Evolutionary conservation across 2,113 vertebrate species (phyloP), one percentile per base, ranked within the genome.

Genomic region (Corythoichthys intestinalis): DNA sequence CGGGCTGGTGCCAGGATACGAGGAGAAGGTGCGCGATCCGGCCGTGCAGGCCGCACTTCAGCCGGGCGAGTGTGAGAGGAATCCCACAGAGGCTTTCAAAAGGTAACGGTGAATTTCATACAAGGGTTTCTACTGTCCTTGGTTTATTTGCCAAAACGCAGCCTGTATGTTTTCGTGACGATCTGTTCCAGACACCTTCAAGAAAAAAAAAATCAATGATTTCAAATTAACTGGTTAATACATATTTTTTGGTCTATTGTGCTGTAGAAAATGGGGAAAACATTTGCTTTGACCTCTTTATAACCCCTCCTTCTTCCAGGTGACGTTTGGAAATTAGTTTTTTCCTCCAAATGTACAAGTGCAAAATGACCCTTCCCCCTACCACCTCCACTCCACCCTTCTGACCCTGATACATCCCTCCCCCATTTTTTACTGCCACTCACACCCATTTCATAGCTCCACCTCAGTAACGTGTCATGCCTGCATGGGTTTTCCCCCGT

Each of bases 41-140:
- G 93, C 94, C 2, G 88, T 94, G 72, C 95, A 98, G 71, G 94
- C 87, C 76, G 79, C 93, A 12, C 77, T 99, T 82, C 93, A 95
- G 67, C 94, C 94, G 0, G 96, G 96, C 6, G 95, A 99, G 70
- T 97, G 96, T 17, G 97, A 99, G 90, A 93, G 96, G 87, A 96
- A 98, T 86, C 95, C 96, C 34, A 92, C 93, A 0, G 97, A 99
- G 91, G 94, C 95, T 0, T 98, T 98, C 91, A 99, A 99, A 91
- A 96, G 95, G 97, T 99, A 93, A 87, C 77, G 6, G 59, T n/a
- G 6, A 12, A 48, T 41, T 56, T 47, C 17, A 61, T 5, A 60
- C 14, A 60, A n/a, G 48, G 47, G 39, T 3, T 41, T 44, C 41
- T 44, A 44, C 41, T 7, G 13, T 35, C 59, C 39, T n/a, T 34